These are phyloP conservation scores for Pteronotus mesoamericanus DNA, from an alignment of 2,797 vertebrate species.

Conservation along the genomic window DNA sequence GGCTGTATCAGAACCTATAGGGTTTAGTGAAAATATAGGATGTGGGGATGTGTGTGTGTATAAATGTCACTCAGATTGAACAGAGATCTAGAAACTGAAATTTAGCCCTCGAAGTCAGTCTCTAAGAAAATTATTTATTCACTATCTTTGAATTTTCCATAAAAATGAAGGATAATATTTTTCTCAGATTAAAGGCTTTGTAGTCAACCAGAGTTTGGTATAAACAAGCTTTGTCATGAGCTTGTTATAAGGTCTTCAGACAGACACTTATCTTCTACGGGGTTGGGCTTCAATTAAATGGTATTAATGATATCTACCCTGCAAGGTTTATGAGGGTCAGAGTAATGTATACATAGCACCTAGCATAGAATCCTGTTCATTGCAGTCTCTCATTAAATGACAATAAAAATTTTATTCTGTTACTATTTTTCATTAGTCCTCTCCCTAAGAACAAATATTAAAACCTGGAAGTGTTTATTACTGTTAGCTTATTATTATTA, in stretches of 20 bases:
- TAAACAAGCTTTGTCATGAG: background rate
- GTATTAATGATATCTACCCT: background rate
- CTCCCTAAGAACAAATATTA: background rate
- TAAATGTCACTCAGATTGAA: background rate
- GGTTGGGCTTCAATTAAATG: background rate
- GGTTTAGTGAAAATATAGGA: background rate
- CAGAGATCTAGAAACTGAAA: background rate
- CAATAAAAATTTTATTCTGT: background rate
- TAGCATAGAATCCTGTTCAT: background rate
- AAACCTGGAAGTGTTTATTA: background rate
- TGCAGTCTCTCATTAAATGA: background rate
- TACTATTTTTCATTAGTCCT: background rate
- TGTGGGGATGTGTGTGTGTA: background rate
- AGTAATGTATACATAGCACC: background rate
- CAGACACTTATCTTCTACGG: background rate
- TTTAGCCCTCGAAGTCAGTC: background rate
- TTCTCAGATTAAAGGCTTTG: background rate
- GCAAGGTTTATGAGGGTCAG: background rate
- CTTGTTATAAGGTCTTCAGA: background rate
- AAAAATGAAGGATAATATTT: conserved; percentile 33
- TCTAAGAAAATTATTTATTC: conserved; percentile 20
- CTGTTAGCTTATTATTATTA: background rate
- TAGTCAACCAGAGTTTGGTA: background rate
- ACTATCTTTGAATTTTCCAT: background rate
- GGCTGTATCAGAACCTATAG: background rate